Percentiles rank a stretch among this genome's conserved stretches.
phyloP scores from a whole-genome alignment of 2,113 vertebrate genomes.

The Myxocyprinus asiaticus region DNA sequence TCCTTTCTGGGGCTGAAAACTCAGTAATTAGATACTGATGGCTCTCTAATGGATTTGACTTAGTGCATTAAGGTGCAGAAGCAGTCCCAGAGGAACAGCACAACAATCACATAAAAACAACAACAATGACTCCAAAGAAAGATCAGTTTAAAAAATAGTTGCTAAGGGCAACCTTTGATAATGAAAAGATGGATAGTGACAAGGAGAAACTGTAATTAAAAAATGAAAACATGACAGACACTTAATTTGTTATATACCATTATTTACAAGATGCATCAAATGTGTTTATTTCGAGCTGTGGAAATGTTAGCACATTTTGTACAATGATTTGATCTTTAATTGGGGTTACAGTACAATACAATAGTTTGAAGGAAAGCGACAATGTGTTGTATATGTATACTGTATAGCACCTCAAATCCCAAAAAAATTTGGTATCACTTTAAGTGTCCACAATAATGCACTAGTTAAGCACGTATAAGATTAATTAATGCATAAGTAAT shows the following conservation, averaged over 20 bases:
- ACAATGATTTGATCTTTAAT: neutral
- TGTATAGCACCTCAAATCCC: no score
- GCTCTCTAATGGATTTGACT: slow-evolving; percentile 47
- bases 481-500: no score
- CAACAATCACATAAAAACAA: slow-evolving; percentile 41
- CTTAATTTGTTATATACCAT: neutral
- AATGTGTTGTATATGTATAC: no score
- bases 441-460: no score
- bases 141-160: slow-evolving; percentile 4
- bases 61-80: slow-evolving; percentile 37
- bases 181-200: slow-evolving; percentile 19
- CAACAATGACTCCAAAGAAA: slow-evolving; percentile 27
- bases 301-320: neutral
- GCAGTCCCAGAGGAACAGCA: slow-evolving; percentile 27
- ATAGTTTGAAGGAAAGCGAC: neutral
- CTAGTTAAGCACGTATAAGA: no score
- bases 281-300: neutral
- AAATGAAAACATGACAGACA: slow-evolving; percentile 22
- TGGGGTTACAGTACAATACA: neutral
- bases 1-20: slow-evolving; percentile 33
- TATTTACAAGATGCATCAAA: slow-evolving; percentile 16
- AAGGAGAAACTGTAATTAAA: slow-evolving; percentile 8
- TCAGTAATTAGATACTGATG: slow-evolving; percentile 47
- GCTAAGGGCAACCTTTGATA: slow-evolving; percentile 1
- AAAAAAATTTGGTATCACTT: no score